Percentiles rank a stretch among this genome's conserved stretches.
These are phyloP conservation scores for Tenualosa ilisha DNA, from an alignment of 2,797 vertebrate species.

Conservation along the genomic window DNA sequence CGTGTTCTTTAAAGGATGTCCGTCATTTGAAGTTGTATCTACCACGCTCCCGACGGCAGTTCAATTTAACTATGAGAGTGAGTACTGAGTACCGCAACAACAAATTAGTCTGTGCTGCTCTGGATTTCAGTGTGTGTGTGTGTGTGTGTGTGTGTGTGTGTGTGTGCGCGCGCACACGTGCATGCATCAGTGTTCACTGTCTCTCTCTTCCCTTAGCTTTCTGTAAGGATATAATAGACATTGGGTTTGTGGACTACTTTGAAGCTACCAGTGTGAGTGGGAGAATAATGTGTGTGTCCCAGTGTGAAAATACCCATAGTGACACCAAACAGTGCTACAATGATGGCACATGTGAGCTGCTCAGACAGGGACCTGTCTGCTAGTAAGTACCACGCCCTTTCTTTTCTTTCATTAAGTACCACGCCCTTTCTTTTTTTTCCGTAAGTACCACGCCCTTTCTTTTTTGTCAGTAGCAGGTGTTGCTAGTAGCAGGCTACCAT, in stretches of 20 bases:
- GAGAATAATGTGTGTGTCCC: conserved; percentile 30
- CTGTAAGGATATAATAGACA: neutral
- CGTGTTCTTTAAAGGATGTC: neutral
- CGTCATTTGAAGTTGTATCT: neutral
- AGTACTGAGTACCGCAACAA: neutral
- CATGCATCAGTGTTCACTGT: neutral
- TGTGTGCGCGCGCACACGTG: neutral
- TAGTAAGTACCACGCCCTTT: conserved; percentile 40
- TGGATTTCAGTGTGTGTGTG: neutral
- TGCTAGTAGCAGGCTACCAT: too few relatives aligned
- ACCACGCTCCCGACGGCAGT: neutral
- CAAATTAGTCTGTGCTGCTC: neutral
- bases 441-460: too few relatives aligned
- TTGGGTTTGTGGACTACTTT: neutral
- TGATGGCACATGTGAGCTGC: conserved; percentile 44
- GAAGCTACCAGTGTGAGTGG: rapidly evolving
- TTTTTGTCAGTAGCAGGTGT: too few relatives aligned
- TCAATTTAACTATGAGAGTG: neutral
- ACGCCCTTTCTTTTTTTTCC: too few relatives aligned
- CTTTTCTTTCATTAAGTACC: too few relatives aligned
- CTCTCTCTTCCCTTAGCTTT: neutral
- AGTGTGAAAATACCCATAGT: conserved; percentile 30
- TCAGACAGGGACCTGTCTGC: conserved; percentile 41
- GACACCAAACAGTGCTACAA: conserved; percentile 9
- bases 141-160: neutral